Evolutionary conservation across 1,140 invertebrate genomes (phyloP).

Genomic region (Venustaconcha ellipsiformis): DNA sequence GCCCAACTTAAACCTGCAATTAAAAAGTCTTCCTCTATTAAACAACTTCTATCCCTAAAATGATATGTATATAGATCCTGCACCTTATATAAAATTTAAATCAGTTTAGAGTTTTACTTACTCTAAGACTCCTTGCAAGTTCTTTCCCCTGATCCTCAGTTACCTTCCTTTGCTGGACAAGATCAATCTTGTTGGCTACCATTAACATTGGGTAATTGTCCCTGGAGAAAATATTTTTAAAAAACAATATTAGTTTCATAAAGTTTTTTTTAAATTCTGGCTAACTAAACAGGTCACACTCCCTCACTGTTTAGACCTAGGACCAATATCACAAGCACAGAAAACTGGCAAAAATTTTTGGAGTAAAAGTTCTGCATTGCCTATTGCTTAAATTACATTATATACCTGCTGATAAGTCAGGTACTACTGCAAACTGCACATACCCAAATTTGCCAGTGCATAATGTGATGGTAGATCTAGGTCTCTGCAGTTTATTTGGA

Average conservation of each 20-base stretch:
- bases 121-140: constrained; percentile 80
- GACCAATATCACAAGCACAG: background rate
- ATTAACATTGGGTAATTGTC: constrained; percentile 92
- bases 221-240: constrained; percentile 70
- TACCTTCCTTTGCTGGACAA: constrained; percentile 87
- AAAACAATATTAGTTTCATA: background rate
- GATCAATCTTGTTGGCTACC: constrained; percentile 91
- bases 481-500: too few relatives aligned
- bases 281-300: background rate
- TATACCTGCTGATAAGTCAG: too few relatives aligned
- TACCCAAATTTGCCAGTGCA: too few relatives aligned
- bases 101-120: constrained; percentile 34
- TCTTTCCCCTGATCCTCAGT: constrained; percentile 87
- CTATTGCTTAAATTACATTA: too few relatives aligned
- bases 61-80: background rate
- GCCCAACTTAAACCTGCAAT: background rate
- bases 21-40: background rate
- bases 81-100: background rate
- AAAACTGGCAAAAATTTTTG: background rate
- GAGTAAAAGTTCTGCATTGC: too few relatives aligned
- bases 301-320: background rate
- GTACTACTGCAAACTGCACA: too few relatives aligned
- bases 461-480: too few relatives aligned
- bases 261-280: constrained; percentile 3
- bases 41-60: too few relatives aligned